A percentile compares a stretch with the other conserved stretches of the same genome.
Evolutionary conservation across 2,888 invertebrate genomes (phyloP).

Genomic region (Glaucopsyche alexis): DNA sequence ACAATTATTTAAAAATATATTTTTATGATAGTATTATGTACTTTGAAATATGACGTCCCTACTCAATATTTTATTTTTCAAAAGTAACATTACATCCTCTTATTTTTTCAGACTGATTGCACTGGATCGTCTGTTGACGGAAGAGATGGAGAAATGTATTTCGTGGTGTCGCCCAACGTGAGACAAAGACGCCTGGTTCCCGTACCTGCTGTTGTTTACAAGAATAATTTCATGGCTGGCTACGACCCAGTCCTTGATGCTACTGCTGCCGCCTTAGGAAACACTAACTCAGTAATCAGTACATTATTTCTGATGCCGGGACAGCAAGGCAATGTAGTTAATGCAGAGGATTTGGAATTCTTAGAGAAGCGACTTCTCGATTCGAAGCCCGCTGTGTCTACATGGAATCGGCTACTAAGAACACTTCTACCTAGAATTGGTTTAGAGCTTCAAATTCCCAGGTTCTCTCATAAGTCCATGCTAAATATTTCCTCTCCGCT

Average conservation of each 20-base stretch:
- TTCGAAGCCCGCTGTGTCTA: constrained; percentile 82
- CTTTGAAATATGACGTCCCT: no score
- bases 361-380: constrained; percentile 86
- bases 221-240: constrained; percentile 88
- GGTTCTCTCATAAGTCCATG: constrained; percentile 90
- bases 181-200: constrained; percentile 89
- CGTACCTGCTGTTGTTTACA: constrained; percentile 90
- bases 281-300: constrained; percentile 85
- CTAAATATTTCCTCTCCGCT: constrained; percentile 89
- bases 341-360: constrained; percentile 87
- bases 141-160: constrained; percentile 92
- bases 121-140: constrained; percentile 86
- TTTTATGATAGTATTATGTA: no score
- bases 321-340: constrained; percentile 89
- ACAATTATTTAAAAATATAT: no score
- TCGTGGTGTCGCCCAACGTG: constrained; percentile 89
- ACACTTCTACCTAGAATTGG: constrained; percentile 87
- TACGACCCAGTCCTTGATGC: constrained; percentile 92
- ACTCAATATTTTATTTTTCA: background rate
- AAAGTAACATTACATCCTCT: constrained; percentile 4
- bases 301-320: constrained; percentile 92
- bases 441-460: constrained; percentile 90
- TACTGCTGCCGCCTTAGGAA: constrained; percentile 89
- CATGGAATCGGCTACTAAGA: constrained; percentile 87
- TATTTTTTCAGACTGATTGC: constrained; percentile 86